A percentile compares a stretch with the other conserved stretches of the same genome.
Evolutionary conservation across 2,113 vertebrate species (phyloP).

Genomic region (Ivindomyrus marchei): DNA sequence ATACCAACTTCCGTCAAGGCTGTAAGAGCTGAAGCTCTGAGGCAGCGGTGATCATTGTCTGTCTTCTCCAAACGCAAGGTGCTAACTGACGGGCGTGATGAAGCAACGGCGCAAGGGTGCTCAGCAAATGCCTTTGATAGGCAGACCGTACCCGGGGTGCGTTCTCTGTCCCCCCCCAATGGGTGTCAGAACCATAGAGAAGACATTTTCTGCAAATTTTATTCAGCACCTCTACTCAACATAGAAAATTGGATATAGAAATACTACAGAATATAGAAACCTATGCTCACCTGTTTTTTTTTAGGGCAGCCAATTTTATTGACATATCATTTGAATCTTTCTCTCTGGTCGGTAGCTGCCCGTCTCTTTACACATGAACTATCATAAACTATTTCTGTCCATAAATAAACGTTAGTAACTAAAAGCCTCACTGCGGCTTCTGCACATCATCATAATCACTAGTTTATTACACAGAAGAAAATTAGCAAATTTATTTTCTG

Average conservation of each 20-base stretch:
- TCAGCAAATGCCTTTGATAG: neutral
- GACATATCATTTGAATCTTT: neutral
- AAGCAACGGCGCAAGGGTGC: neutral
- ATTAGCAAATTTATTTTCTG: neutral
- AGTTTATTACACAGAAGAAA: slow-evolving; percentile 1
- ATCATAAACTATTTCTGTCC: neutral
- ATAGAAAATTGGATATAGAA: neutral
- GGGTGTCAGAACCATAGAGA: neutral
- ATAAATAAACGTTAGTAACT: neutral
- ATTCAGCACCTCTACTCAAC: neutral
- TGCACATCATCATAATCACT: neutral
- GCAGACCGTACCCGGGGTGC: too few relatives aligned
- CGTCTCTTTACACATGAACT: too few relatives aligned
- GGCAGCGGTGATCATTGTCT: neutral
- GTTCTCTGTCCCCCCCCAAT: neutral
- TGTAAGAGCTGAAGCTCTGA: neutral
- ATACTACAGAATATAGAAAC: neutral
- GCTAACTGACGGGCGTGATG: neutral
- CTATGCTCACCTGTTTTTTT: neutral
- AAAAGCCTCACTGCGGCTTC: neutral
- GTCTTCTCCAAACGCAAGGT: neutral
- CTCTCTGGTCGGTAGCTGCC: neutral
- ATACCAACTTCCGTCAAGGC: neutral
- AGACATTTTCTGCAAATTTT: neutral
- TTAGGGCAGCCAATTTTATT: neutral